Conservation (phyloP, 2,888 invertebrate genomes). For the Drosophila nigritarsus region DNA sequence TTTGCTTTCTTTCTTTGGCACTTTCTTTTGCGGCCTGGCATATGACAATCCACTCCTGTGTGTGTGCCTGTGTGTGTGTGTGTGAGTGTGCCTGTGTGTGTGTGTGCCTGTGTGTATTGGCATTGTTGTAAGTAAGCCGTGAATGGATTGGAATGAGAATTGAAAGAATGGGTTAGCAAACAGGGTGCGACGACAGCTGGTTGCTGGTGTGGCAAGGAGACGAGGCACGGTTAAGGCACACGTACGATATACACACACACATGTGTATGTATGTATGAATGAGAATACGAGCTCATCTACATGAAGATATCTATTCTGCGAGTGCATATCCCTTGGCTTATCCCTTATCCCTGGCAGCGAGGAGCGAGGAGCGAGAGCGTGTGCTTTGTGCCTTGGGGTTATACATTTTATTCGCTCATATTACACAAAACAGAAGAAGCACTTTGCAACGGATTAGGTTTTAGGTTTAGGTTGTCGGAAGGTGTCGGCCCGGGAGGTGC, state of each 20-base stretch:
- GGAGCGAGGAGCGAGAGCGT: constrained; percentile 29
- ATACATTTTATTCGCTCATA: constrained; percentile 63
- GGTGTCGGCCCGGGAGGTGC: not conserved
- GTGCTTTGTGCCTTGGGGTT: constrained; percentile 61
- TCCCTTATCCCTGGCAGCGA: constrained; percentile 38
- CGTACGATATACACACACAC: constrained; percentile 16
- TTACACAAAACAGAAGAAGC: constrained; percentile 74
- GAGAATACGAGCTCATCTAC: constrained; percentile 39
- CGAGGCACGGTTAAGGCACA: constrained; percentile 14
- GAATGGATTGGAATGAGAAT: constrained; percentile 23
- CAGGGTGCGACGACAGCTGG: constrained; percentile 44
- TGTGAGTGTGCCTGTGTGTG: constrained; percentile 1
- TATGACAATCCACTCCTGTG: constrained; percentile 37
- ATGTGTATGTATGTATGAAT: constrained; percentile 12
- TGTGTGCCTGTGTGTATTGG: constrained; percentile 6
- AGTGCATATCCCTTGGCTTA: constrained; percentile 67
- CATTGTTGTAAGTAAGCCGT: constrained; percentile 51
- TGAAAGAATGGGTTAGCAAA: constrained; percentile 22
- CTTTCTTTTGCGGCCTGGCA: constrained; percentile 36
- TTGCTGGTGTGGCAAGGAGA: not conserved
- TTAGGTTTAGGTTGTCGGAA: constrained; percentile 37
- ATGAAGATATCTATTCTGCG: constrained; percentile 31
- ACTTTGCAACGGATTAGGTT: constrained; percentile 74
- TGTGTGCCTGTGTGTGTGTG: not conserved
- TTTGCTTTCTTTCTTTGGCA: constrained; percentile 14